These are phyloP conservation scores for Acrocephalus arundinaceus DNA, from an alignment of 2,113 vertebrate species.

Conservation along the genomic window DNA sequence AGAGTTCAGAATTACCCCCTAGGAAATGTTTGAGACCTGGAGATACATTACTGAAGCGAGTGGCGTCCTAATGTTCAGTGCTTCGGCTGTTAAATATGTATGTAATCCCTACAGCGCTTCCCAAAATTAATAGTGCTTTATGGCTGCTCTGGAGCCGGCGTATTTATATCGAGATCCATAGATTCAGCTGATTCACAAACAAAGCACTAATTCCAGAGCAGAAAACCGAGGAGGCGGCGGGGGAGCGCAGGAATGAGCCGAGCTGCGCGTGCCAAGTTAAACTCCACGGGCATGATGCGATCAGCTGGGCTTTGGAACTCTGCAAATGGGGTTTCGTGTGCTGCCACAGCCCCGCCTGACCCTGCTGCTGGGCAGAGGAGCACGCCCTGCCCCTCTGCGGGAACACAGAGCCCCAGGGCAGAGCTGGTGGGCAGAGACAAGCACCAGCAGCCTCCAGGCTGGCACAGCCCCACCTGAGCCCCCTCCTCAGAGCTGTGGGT, in stretches of 20 bases:
- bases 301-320: background rate
- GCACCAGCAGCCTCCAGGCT: background rate
- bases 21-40: slow-evolving; percentile 77
- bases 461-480: background rate
- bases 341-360: background rate
- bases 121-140: slow-evolving; percentile 79
- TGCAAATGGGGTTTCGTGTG: accelerated
- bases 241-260: background rate
- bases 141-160: slow-evolving; percentile 69
- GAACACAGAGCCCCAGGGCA: background rate
- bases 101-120: slow-evolving; percentile 75
- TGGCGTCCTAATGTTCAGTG: slow-evolving; percentile 69
- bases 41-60: slow-evolving; percentile 75
- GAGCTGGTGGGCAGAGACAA: background rate
- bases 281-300: accelerated
- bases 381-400: background rate
- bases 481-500: background rate
- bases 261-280: background rate
- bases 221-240: background rate
- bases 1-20: slow-evolving; percentile 83
- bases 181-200: slow-evolving; percentile 68
- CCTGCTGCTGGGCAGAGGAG: background rate
- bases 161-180: slow-evolving; percentile 66
- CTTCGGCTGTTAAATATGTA: slow-evolving; percentile 79
- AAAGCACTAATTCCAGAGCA: slow-evolving; percentile 71